Base-by-base conservation (phyloP, 2,113 vertebrate species). In the Channa argus region DNA sequence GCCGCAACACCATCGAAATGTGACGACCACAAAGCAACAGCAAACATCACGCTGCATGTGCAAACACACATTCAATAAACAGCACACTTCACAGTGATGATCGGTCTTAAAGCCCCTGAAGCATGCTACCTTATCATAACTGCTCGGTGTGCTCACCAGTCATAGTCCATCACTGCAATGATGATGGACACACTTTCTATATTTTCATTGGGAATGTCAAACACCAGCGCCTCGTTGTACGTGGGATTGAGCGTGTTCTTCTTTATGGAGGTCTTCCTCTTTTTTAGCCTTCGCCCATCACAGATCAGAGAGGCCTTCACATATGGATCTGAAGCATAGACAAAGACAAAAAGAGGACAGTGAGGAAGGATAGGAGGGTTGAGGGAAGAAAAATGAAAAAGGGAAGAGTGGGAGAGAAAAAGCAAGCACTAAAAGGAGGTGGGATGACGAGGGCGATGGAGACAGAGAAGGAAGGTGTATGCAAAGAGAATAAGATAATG, bases 261-360 rank as follows among this genome's bases (percentile, higher is more conserved):
- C 91, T 98, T 98, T 84, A 97, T 98, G 77, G 96, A 97, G 0
- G 96, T 97, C 93, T 98, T 98, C 86, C 96, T 94, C 86, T 98
- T 98, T 91, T 98, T 98, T 86, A 97, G 91, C 74, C 97, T 90
- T 46, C 97, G 95, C 36, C 96, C 96, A 55, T 98, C 97, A 6
- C 96, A 96, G 84, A 98, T 94, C 88, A 97, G 93, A 59, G 97
- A 98, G 37, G 96, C 97, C 91, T 97, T 98, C 60, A 97, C 97
- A 0, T 97, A 97, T 37, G 97, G 97, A 86, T 98, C 97, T 98
- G 90, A 45, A 6, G 46, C 15, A 44, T 38, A 70, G 8, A 39
- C 5, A 9, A 4, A 8, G n/a, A 45, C 4, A 44, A 5, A 2
- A n/a, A 24, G 24, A 24, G 24, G 24, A 24, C 24, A 24, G 24